Conservation (phyloP, 2,797 vertebrate genomes). For the Iguana delicatissima region DNA sequence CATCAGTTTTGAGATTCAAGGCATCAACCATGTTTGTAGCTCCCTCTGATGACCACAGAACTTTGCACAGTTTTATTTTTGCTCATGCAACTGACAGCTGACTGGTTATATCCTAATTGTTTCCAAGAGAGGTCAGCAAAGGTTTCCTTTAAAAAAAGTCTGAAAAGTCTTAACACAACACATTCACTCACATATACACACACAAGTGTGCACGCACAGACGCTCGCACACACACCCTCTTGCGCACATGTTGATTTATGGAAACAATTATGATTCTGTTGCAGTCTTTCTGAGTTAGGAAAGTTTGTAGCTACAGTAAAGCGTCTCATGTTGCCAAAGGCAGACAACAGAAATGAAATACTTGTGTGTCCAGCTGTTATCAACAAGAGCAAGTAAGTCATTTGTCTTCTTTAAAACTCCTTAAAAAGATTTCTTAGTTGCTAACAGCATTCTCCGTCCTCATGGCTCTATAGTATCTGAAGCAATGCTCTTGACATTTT, state of each 20-base stretch:
- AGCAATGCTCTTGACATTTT: slow-evolving; percentile 49
- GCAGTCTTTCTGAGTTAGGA: slow-evolving; percentile 85
- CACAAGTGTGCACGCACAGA: slow-evolving; percentile 80
- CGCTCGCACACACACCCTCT: slow-evolving; percentile 81
- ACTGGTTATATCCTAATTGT: slow-evolving; percentile 98
- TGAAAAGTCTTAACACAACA: slow-evolving; percentile 85
- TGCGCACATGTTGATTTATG: slow-evolving; percentile 88
- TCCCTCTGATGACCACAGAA: slow-evolving; percentile 92
- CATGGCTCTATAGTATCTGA: slow-evolving; percentile 57
- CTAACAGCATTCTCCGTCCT: slow-evolving; percentile 69
- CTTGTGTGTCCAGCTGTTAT: slow-evolving; percentile 84
- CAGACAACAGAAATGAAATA: slow-evolving; percentile 85
- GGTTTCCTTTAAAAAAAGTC: slow-evolving; percentile 91
- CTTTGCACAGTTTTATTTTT: slow-evolving; percentile 84
- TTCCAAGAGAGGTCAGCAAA: slow-evolving; percentile 99
- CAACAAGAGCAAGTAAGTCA: slow-evolving; percentile 90
- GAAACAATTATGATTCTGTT: slow-evolving; percentile 89
- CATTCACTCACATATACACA: slow-evolving; percentile 85
- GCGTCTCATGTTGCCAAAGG: slow-evolving; percentile 84
- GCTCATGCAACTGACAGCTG: slow-evolving; percentile 90
- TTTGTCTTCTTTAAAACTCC: slow-evolving; percentile 76
- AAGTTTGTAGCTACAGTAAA: slow-evolving; percentile 84
- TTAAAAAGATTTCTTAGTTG: slow-evolving; percentile 64
- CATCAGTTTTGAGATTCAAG: slow-evolving; percentile 72
- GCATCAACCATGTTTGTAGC: slow-evolving; percentile 86